A percentile compares a stretch with the other conserved stretches of the same genome.
Conservation (phyloP, 2,797 vertebrate genomes). For the Channa striata region DNA sequence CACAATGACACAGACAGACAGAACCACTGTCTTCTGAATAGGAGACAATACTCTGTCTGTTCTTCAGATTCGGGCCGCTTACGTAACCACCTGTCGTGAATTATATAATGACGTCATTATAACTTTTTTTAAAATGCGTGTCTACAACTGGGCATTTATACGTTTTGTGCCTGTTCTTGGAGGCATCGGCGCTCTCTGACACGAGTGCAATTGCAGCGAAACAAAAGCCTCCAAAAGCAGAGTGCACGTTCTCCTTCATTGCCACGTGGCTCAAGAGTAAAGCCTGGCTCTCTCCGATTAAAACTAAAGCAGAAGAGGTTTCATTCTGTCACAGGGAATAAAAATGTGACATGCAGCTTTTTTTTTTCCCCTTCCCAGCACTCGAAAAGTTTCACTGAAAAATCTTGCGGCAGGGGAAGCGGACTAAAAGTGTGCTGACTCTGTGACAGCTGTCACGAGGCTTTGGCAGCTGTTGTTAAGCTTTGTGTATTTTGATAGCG, state of each 20-base stretch:
- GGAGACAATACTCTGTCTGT: constrained; percentile 63
- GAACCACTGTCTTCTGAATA: constrained; percentile 38
- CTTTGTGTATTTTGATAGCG: constrained; percentile 61
- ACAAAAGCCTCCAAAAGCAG: constrained; percentile 43
- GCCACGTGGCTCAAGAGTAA: constrained; percentile 42
- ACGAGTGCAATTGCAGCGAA: constrained; percentile 51
- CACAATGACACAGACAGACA: constrained; percentile 13
- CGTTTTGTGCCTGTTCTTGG: constrained; percentile 70
- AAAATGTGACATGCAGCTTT: constrained; percentile 44
- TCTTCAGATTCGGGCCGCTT: constrained; percentile 70
- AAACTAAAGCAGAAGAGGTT: constrained; percentile 52
- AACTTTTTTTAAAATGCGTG: constrained; percentile 75
- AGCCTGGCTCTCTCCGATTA: constrained; percentile 42
- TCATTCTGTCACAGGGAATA: constrained; percentile 43
- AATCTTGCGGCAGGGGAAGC: constrained; percentile 33
- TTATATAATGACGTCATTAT: constrained; percentile 71
- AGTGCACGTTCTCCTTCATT: constrained; percentile 22
- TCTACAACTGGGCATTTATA: constrained; percentile 80
- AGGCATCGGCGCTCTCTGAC: constrained; percentile 53
- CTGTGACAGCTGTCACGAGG: constrained; percentile 64
- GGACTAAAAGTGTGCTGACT: constrained; percentile 57
- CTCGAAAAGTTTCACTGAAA: constrained; percentile 52
- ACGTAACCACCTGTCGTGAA: constrained; percentile 69
- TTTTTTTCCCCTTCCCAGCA: constrained; percentile 4
- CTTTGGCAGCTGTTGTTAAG: constrained; percentile 70